Conservation (phyloP, 2,113 vertebrate species). For the Apteryx mantelli region DNA sequence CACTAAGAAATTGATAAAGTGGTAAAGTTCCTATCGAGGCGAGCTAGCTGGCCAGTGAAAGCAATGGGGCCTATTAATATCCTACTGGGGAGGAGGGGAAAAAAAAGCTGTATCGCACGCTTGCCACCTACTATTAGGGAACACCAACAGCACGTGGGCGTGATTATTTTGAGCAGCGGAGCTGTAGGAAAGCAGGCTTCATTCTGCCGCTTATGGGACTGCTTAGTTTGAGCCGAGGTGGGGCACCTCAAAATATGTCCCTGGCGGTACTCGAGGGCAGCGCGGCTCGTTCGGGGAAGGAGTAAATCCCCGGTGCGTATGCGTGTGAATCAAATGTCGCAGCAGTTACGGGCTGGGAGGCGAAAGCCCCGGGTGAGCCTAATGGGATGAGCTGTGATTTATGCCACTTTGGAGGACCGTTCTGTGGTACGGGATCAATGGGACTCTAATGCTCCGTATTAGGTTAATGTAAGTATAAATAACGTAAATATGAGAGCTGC, state of each 20-base stretch:
- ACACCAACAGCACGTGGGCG: neutral
- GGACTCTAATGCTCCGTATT: neutral
- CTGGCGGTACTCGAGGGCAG: no score
- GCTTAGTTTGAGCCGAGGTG: rapidly evolving
- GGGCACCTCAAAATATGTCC: neutral
- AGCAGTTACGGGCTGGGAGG: neutral
- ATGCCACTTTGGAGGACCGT: neutral
- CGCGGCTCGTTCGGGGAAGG: no score
- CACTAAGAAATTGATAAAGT: conserved; percentile 34
- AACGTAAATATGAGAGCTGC: neutral
- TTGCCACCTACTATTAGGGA: conserved; percentile 38
- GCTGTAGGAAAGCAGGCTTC: neutral
- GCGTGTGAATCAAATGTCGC: neutral
- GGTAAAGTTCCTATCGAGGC: conserved; percentile 12
- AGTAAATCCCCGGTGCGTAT: no score
- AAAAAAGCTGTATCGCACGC: neutral
- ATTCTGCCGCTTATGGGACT: neutral
- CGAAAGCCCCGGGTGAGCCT: neutral
- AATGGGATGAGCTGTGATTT: neutral
- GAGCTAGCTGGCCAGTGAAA: neutral
- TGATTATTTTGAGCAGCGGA: neutral
- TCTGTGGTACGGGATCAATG: neutral
- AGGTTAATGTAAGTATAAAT: neutral
- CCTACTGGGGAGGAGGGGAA: neutral
- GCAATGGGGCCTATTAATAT: conserved; percentile 49